These are phyloP conservation scores for Drosophila subpulchrella DNA, from an alignment of 1,140 invertebrate genomes.

Conservation along the genomic window DNA sequence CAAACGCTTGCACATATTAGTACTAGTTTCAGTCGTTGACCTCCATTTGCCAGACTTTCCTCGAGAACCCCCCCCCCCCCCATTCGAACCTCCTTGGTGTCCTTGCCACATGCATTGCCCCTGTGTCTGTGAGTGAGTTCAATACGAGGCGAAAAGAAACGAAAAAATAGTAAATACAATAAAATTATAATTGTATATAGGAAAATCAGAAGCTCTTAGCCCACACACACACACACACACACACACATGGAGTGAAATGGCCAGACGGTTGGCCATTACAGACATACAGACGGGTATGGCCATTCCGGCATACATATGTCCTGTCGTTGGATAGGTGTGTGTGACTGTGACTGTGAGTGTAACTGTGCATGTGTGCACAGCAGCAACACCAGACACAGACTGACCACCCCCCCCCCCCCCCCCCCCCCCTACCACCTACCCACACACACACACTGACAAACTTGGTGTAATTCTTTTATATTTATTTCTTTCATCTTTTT, in stretches of 20 bases:
- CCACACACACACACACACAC: conserved; percentile 31
- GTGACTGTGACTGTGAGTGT: conserved; percentile 26
- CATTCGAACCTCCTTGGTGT: conserved; percentile 9
- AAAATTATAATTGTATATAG: conserved; percentile 84
- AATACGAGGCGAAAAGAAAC: conserved; percentile 78
- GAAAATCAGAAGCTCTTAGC: conserved; percentile 75
- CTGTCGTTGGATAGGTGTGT: conserved; percentile 22
- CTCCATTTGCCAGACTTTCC: conserved; percentile 76
- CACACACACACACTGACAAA: conserved; percentile 56
- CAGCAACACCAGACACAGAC: conserved; percentile 65
- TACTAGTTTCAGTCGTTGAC: conserved; percentile 83
- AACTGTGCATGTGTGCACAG: conserved; percentile 46
- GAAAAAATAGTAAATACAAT: conserved; percentile 84
- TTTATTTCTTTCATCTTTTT: conserved; percentile 83
- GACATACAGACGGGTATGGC: conserved; percentile 24
- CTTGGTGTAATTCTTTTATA: conserved; percentile 82
- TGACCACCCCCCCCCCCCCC: conserved; percentile 23
- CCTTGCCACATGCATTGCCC: conserved; percentile 46
- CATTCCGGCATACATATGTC: conserved; percentile 28
- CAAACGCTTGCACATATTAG: conserved; percentile 59
- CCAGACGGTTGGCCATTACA: conserved; percentile 73
- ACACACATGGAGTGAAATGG: conserved; percentile 33
- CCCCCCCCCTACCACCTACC: conserved; percentile 14
- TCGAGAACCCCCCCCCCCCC: conserved; percentile 2
- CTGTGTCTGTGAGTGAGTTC: conserved; percentile 70